A percentile compares a stretch with the other conserved stretches of the same genome.
Conservation (phyloP, 2,888 invertebrate species). For the Meganola albula region DNA sequence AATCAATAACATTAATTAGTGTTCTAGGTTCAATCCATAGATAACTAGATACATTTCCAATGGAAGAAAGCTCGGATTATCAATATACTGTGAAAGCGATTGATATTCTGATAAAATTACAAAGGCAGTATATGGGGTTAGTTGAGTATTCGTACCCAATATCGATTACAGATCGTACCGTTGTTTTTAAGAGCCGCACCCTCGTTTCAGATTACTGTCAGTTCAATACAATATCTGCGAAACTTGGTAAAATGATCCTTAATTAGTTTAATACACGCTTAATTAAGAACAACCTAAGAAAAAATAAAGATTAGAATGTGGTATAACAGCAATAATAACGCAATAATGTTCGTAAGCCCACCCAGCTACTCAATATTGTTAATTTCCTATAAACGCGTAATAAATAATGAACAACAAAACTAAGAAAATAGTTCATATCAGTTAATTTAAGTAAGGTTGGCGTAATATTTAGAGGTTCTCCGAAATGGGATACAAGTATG, state of each 20-base stretch:
- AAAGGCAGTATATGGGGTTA: constrained; percentile 34
- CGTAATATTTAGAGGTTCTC: constrained; percentile 40
- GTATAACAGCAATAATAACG: too few relatives aligned
- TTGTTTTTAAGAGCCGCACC: constrained; percentile 40
- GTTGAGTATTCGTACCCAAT: constrained; percentile 34
- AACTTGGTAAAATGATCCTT: constrained; percentile 33
- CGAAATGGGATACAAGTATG: constrained; percentile 41
- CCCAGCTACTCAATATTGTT: too few relatives aligned
- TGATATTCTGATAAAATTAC: constrained; percentile 30
- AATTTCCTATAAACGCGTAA: too few relatives aligned
- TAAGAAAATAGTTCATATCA: constrained; percentile 51
- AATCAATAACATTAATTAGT: too few relatives aligned
- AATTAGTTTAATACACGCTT: constrained; percentile 20
- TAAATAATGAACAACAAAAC: constrained; percentile 33
- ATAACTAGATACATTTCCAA: too few relatives aligned
- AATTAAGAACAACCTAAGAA: too few relatives aligned
- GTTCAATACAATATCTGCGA: constrained; percentile 42
- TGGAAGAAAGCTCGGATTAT: constrained; percentile 18
- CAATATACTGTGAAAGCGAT: constrained; percentile 25
- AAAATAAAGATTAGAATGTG: too few relatives aligned
- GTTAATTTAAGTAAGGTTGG: constrained; percentile 50
- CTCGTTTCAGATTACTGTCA: constrained; percentile 47
- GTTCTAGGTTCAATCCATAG: too few relatives aligned
- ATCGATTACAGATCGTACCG: constrained; percentile 43
- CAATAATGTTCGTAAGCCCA: too few relatives aligned